These are phyloP conservation scores for Sapajus apella DNA, from an alignment of 2,113 vertebrate genomes.

Conservation along the genomic window DNA sequence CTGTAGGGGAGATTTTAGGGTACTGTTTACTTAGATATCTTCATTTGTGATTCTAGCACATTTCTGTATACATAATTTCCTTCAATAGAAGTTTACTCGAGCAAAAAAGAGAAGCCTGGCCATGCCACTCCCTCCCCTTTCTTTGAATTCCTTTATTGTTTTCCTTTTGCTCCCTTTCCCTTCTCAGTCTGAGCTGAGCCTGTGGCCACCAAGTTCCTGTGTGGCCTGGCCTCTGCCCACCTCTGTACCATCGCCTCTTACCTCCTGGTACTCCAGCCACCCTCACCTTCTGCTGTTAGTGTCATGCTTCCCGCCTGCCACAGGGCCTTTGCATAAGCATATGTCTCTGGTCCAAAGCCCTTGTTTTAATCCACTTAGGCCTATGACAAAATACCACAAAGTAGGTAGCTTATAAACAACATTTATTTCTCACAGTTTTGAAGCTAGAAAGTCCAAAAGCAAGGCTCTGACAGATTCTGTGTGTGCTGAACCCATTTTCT, in stretches of 20 bases:
- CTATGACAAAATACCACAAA: background rate
- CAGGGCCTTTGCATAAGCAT: background rate
- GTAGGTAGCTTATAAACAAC: background rate
- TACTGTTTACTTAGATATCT: background rate
- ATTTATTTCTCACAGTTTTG: background rate
- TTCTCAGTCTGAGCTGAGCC: background rate
- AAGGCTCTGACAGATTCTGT: background rate
- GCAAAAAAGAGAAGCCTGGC: background rate
- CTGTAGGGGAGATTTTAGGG: fast-evolving
- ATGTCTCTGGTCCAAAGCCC: too few relatives aligned
- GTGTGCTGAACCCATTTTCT: background rate
- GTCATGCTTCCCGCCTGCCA: background rate
- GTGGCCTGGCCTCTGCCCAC: background rate
- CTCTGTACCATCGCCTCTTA: background rate
- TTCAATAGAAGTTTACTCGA: background rate
- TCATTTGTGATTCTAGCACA: background rate
- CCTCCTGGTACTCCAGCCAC: background rate
- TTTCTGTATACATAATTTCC: background rate
- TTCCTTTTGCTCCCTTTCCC: background rate
- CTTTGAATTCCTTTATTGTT: background rate
- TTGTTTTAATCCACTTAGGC: background rate
- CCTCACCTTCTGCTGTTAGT: background rate
- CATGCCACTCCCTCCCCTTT: fast-evolving
- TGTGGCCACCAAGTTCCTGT: background rate
- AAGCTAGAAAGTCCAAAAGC: background rate